Percentiles rank a stretch among this genome's conserved stretches.
Conservation (phyloP, 2,113 vertebrate species). For the Poecile atricapillus region DNA sequence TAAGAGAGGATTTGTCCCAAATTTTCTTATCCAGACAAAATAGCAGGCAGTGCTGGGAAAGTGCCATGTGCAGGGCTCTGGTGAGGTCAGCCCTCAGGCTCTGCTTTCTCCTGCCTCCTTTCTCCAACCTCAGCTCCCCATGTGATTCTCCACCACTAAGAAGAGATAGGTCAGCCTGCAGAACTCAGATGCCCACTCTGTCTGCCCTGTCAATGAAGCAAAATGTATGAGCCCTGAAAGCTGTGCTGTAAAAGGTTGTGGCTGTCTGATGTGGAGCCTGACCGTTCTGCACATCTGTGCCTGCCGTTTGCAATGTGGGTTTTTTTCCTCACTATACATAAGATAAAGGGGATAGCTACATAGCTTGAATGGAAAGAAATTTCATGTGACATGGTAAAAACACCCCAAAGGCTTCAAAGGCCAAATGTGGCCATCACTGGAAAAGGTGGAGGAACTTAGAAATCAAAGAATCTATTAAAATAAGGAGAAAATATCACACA, state of each 20-base stretch:
- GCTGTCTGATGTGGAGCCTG: background rate
- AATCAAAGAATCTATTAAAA: background rate
- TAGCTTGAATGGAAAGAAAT: background rate
- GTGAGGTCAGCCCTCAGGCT: background rate
- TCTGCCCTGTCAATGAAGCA: background rate
- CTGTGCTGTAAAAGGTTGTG: fast-evolving
- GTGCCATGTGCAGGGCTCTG: background rate
- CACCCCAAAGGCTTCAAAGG: background rate
- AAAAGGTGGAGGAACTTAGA: background rate
- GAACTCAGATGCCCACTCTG: background rate
- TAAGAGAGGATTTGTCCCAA: background rate
- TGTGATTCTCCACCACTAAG: background rate
- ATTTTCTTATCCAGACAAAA: background rate
- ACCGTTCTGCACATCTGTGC: background rate
- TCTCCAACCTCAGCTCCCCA: fast-evolving
- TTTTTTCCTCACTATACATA: background rate
- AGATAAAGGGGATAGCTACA: background rate
- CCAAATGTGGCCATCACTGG: too few relatives aligned
- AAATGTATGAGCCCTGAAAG: background rate
- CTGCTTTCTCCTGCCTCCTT: background rate
- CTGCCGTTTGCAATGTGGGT: fast-evolving
- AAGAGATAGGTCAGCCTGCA: background rate
- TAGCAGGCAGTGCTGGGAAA: background rate
- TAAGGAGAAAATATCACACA: background rate
- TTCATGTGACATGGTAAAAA: background rate